Evolutionary conservation across 2,797 vertebrate genomes (phyloP), one percentile per base, ranked within the genome.

Genomic region (Sebastes elongatus): DNA sequence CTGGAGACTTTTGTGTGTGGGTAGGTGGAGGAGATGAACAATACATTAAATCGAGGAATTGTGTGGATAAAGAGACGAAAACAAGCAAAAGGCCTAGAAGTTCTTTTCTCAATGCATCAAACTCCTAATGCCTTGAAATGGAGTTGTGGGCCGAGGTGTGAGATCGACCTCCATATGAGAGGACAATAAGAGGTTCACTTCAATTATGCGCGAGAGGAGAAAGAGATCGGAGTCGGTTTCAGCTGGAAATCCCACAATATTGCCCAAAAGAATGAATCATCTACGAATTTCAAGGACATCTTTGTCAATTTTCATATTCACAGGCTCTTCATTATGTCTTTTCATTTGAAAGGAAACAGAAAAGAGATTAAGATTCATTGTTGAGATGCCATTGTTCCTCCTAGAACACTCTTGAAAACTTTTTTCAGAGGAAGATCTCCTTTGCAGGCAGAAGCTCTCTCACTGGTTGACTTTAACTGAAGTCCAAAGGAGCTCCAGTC

Each of bases 301-400:
- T 64, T 61, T 64, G 38, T 62, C 18, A 53, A 13, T 74, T 66
- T 73, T 71, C n/a, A 46, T 59, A 56, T 80, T 74, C 49, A 62
- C 13, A 14, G 22, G 8, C 22, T 63, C 42, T 46, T 49, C 8
- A 13, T 49, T 42, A 18, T 18, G n/a, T 59, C 6, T 11, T 66
- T 66, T 71, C 61, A 30, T 53, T n/a, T 22, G 23, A 33, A 56
- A 32, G 11, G 4, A 55, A 76, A 27, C 16, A n/a, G 30, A 60
- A 33, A 70, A 62, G 11, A 33, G 46, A 25, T 18, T 64, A 7
- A 70, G 18, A 70, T 57, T 64, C 6, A 65, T 30, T 38, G 60
- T 7, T 38, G 23, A 33, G 49, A 64, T 64, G 71, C 11, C 11
- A 33, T 7, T 69, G 59, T 18, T 27, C 14, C 20, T 46, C 25